Evolutionary conservation across 1,140 invertebrate genomes (phyloP).

Genomic region (Cydia splendana): DNA sequence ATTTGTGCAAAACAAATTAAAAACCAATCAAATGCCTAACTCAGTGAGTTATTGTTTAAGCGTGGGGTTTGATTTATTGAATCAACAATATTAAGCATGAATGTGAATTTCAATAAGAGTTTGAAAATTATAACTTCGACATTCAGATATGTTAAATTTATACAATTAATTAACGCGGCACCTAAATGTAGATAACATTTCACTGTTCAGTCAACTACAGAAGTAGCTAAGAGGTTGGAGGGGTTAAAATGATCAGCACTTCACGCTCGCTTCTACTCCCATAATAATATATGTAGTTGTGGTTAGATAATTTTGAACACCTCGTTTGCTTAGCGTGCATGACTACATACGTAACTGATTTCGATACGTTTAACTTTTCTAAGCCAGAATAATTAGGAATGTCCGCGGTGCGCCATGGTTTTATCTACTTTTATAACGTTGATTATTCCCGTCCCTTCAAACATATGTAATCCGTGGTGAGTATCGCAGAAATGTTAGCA

Average conservation of each 20-base stretch:
- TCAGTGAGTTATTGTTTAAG: neutral
- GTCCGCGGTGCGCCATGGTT: neutral
- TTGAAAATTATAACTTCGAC: neutral
- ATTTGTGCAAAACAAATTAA: no score
- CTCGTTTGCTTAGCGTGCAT: no score
- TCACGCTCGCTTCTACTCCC: no score
- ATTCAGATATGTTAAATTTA: neutral
- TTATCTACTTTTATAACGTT: constrained; percentile 19
- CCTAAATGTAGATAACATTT: no score
- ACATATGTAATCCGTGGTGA: neutral
- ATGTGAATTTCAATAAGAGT: neutral
- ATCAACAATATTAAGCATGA: neutral
- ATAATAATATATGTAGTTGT: no score
- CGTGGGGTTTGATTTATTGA: neutral
- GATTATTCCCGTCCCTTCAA: constrained; percentile 3
- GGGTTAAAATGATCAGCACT: no score
- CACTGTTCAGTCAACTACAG: no score
- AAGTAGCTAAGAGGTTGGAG: no score
- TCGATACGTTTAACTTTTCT: neutral
- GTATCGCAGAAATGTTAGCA: constrained; percentile 3
- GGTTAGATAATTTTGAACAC: no score
- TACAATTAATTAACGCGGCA: no score
- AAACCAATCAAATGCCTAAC: neutral
- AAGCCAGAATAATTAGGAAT: neutral
- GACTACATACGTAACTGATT: neutral